Base-by-base conservation (phyloP, 2,113 vertebrate genomes). In the Toxostoma redivivum region DNA sequence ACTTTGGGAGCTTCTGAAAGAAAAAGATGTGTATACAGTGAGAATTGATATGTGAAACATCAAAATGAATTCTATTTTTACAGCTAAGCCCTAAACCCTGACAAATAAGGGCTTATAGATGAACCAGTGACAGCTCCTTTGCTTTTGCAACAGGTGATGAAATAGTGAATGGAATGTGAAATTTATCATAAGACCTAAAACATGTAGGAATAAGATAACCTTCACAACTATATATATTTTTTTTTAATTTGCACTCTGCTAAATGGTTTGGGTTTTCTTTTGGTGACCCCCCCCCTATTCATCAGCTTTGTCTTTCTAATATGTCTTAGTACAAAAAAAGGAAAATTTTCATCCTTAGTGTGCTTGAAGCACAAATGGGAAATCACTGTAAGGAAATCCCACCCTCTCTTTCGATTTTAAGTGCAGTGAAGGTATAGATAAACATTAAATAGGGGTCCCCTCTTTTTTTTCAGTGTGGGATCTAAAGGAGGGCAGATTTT, bases 401-500 rank as follows among this genome's bases (percentile, higher is more conserved):
- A 40, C 30, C 38, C 45, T 86, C 78, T 83, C 88, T 76, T 83
- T 91, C 72, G 14, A 81, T 97, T 96, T 96, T 94, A 90, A 93
- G 72, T 50, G 66, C 62, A 74, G 57, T 94, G 95, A 97, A 85
- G 73, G 94, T 97, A 96, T 53, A 94, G 96, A 97, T 97, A 97
- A 97, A 97, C 95, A 97, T 97, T 95, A 95, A 96, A 97, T 86
- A 96, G 96, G 86, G 60, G 83, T 61, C 64, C 64, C 92, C 51
- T 96, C 66, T 94, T 91, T 92, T 93, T 93, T 93, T 93, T 72
- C 78, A 38, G 64, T 65, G 64, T 85, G 77, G 73, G 90, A 96
- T 91, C 72, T 90, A 96, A 97, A 97, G 22, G 81, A 95, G 91
- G 86, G 90, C 90, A 95, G 95, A 96, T 97, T 97, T 95, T 90